phyloP scores from a whole-genome alignment of 2,888 invertebrate species.

The Physocephala rufipes region DNA sequence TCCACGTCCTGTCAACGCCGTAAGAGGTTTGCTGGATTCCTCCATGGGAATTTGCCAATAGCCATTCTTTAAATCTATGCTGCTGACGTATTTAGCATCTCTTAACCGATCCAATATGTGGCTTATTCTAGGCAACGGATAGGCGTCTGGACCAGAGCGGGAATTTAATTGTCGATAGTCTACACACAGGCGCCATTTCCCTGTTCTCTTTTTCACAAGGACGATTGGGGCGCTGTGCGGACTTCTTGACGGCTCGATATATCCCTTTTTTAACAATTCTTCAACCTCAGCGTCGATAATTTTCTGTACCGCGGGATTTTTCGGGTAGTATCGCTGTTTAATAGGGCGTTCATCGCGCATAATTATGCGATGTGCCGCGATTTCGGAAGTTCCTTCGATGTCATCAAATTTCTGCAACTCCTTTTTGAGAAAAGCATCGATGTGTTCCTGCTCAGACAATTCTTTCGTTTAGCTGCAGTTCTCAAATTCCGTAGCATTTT shows the following conservation, averaged over 20 bases:
- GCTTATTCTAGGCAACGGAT: conserved; percentile 31
- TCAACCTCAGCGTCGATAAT: conserved; percentile 33
- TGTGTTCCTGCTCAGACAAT: neutral
- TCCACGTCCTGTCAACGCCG: conserved; percentile 31
- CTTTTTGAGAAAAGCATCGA: neutral
- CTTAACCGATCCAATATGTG: conserved; percentile 28
- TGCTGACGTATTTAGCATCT: conserved; percentile 26
- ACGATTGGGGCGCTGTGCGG: conserved; percentile 36
- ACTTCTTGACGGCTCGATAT: conserved; percentile 35
- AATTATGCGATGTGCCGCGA: conserved; percentile 10
- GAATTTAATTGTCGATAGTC: conserved; percentile 34
- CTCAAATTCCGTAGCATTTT: neutral
- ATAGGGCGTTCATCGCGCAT: conserved; percentile 27
- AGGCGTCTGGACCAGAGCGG: conserved; percentile 26
- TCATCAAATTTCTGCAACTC: conserved; percentile 1
- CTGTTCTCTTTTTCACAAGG: conserved; percentile 33
- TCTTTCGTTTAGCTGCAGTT: neutral
- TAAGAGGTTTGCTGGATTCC: neutral
- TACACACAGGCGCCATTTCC: conserved; percentile 36
- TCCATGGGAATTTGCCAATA: conserved; percentile 34
- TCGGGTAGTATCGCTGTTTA: conserved; percentile 30
- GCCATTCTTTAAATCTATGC: too few species aligned
- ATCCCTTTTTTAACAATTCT: conserved; percentile 15
- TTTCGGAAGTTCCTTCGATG: neutral
- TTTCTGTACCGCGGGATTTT: conserved; percentile 36